Conservation (phyloP, 2,888 invertebrate species). For the Limnephilus marmoratus region DNA sequence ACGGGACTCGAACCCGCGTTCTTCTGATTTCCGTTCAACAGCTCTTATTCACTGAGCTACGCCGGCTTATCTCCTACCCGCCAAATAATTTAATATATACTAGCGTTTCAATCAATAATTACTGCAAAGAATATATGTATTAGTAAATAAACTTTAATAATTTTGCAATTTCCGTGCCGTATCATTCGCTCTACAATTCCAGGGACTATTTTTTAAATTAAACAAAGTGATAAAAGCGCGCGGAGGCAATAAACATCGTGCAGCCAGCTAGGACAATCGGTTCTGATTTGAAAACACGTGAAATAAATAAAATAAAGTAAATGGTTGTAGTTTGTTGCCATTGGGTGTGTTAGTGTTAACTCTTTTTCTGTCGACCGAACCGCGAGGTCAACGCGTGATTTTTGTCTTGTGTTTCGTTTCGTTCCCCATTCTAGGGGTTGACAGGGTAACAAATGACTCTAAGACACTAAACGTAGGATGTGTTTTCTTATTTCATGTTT, state of each 20-base stretch:
- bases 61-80: too few relatives aligned
- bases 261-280: background rate
- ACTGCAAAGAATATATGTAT: too few relatives aligned
- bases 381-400: constrained; percentile 5
- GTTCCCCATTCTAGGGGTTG: background rate
- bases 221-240: background rate
- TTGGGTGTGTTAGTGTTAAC: background rate
- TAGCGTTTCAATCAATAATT: too few relatives aligned
- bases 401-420: background rate
- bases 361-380: background rate
- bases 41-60: too few relatives aligned
- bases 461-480: background rate
- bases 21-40: too few relatives aligned
- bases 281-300: background rate
- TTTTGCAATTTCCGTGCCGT: background rate
- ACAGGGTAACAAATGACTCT: background rate
- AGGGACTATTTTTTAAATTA: background rate
- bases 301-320: background rate
- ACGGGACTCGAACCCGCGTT: too few relatives aligned
- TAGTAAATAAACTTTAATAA: background rate
- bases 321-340: background rate
- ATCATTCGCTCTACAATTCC: background rate
- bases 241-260: background rate
- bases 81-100: too few relatives aligned
- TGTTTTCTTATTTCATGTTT: background rate